These are phyloP conservation scores for Meloidogyne floridensis DNA, from an alignment of 1,140 invertebrate genomes.

Conservation along the genomic window DNA sequence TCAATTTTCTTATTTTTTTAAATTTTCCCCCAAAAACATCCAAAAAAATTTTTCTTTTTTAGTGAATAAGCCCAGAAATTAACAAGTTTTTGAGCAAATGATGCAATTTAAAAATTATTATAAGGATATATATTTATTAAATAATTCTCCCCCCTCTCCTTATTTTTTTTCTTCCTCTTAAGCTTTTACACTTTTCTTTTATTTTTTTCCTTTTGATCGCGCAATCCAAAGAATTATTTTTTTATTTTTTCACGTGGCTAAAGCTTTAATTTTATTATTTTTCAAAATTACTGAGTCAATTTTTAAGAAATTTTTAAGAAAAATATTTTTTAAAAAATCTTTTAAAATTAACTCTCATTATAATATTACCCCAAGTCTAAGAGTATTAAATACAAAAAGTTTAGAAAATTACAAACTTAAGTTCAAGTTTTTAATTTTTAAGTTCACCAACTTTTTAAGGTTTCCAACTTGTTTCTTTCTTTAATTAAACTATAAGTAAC, in stretches of 20 bases:
- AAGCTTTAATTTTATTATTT: no score
- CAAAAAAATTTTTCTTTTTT: neutral
- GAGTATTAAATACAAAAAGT: no score
- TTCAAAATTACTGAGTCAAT: no score
- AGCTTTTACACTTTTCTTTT: neutral
- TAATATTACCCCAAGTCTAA: no score
- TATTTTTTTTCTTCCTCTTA: neutral
- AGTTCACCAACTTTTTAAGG: no score
- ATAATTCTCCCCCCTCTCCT: neutral
- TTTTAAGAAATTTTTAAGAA: no score
- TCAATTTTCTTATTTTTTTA: neutral
- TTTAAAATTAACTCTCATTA: no score
- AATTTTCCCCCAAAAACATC: neutral
- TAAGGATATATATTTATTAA: conserved; percentile 1
- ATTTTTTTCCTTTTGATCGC: neutral
- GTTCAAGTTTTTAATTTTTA: no score
- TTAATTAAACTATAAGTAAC: no score
- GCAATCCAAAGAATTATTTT: neutral
- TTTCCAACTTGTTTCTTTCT: no score
- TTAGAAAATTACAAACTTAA: no score
- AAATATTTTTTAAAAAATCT: no score
- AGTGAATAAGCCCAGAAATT: conserved; percentile 4
- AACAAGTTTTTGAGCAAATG: conserved; percentile 1
- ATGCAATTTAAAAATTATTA: neutral
- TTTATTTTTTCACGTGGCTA: neutral